Evolutionary conservation across 2,888 invertebrate species (phyloP), one percentile per base, ranked within the genome.

Genomic region (Hemistola chrysoprasaria): DNA sequence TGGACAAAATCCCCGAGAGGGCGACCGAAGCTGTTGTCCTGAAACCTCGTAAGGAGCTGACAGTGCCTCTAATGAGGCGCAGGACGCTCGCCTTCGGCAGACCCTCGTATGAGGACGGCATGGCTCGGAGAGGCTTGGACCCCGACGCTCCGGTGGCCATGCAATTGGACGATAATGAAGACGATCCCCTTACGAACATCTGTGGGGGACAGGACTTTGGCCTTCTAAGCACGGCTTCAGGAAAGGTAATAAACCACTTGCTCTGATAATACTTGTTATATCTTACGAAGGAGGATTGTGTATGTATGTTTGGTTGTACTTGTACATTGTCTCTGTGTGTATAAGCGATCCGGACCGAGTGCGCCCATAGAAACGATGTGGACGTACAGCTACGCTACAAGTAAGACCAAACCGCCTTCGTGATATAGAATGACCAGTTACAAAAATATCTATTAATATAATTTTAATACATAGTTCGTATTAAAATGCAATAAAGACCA

Each of bases 201-300:
- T 92, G 92, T 26, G 93, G 95, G 26, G 98, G 97, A 11, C 97
- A 97, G 77, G 98, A 98, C 61, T 98, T 98, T 76, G 95, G 94
- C 1, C 80, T 98, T 25, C 90, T 98, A 2, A 92, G 93, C 59
- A 97, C 97, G 3, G 87, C 91, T n/a, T 93, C 94, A 34, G 98
- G 98, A 50, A 96, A 96, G 90, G 95, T 95, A 76, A 22, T 20
- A 9, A 6, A 7, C n/a, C 27, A 24, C n/a, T 24, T 3, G 1
- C 11, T 28, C 21, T 35, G 6, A 6, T 10, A 2, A 26, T 4
- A 10, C 1, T 26, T 26, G 11, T n/a, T n/a, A n/a, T n/a, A n/a
- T n/a, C n/a, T n/a, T n/a, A n/a, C n/a, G n/a, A n/a, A n/a, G n/a
- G n/a, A n/a, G n/a, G n/a, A n/a, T n/a, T n/a, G n/a, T n/a, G n/a